These are phyloP conservation scores for Gulo gulo DNA, from an alignment of 2,113 vertebrate genomes.

Conservation along the genomic window DNA sequence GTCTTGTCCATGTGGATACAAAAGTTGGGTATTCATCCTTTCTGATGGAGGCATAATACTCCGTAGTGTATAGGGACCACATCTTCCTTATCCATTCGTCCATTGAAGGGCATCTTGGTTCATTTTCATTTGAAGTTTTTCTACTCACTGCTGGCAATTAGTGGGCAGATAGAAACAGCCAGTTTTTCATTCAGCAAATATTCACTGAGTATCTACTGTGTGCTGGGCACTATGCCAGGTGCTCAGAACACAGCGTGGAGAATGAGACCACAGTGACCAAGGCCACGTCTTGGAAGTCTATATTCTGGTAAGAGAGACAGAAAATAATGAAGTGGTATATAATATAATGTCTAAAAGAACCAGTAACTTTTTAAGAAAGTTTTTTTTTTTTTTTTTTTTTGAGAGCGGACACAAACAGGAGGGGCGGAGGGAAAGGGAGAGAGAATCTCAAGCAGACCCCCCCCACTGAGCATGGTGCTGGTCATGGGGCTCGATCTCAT, in stretches of 20 bases:
- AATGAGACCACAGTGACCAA: not conserved
- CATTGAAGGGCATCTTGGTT: too few relatives aligned
- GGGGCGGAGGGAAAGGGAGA: not conserved
- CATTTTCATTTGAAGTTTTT: not conserved
- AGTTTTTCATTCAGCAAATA: not conserved
- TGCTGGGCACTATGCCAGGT: not conserved
- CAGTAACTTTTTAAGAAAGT: not conserved
- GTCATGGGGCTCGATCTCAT: not conserved
- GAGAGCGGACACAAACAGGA: not conserved
- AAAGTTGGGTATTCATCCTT: too few relatives aligned
- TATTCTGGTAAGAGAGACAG: not conserved
- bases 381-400: not conserved
- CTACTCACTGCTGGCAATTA: not conserved
- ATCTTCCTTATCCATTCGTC: too few relatives aligned
- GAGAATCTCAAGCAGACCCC: not conserved
- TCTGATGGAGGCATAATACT: too few relatives aligned
- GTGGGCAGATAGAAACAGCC: not conserved
- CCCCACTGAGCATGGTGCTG: accelerated
- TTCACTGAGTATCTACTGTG: not conserved
- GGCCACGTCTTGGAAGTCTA: not conserved
- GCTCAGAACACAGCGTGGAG: not conserved
- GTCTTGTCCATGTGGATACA: too few relatives aligned
- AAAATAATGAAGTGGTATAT: not conserved
- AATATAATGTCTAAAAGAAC: not conserved
- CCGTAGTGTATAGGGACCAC: too few relatives aligned